Evolutionary conservation across 2,797 vertebrate species (phyloP), one percentile per base, ranked within the genome.

Genomic region (Cirrhinus mrigala): DNA sequence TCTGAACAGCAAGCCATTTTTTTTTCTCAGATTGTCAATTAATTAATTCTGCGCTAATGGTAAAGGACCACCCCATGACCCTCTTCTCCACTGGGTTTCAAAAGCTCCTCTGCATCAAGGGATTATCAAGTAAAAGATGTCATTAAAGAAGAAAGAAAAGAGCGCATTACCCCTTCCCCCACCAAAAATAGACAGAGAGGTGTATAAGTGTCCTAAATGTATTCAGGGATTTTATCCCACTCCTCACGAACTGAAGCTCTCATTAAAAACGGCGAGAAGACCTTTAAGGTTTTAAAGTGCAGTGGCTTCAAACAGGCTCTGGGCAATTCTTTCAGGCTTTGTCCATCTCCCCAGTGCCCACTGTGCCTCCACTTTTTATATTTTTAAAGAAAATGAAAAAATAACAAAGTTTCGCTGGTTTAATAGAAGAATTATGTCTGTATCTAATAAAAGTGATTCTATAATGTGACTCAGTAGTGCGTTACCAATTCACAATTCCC

Each of bases 101-200:
- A 87, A 89, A 77, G 66, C 74, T 58, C 58, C 44, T 54, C 70
- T 62, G 81, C 79, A 86, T 87, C 79, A 86, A 82, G 83, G 86
- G 88, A 83, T 90, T 86, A 89, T 89, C 80, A 81, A 89, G 86
- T 77, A 79, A 83, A 89, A 80, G 50, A 79, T 64, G 68, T 86
- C 87, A 89, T 87, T 89, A 89, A 86, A 80, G 87, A 83, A 86
- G 82, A 82, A 87, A 87, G 40, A 71, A 82, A 40, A 68, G 27
- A 81, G 82, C 77, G 73, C 56, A 84, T 88, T 87, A 87, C 37
- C 27, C 58, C 70, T 73, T 83, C n/a, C 69, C 68, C 74, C 82
- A 79, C 29, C 15, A 68, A 60, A 79, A 85, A 75, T 83, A 27
- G 56, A 66, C 56, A 82, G 58, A 79, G 83, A 70, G 73, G 50